Evolutionary conservation across 2,113 vertebrate genomes (phyloP).

Genomic region (Variabilichromis moorii): DNA sequence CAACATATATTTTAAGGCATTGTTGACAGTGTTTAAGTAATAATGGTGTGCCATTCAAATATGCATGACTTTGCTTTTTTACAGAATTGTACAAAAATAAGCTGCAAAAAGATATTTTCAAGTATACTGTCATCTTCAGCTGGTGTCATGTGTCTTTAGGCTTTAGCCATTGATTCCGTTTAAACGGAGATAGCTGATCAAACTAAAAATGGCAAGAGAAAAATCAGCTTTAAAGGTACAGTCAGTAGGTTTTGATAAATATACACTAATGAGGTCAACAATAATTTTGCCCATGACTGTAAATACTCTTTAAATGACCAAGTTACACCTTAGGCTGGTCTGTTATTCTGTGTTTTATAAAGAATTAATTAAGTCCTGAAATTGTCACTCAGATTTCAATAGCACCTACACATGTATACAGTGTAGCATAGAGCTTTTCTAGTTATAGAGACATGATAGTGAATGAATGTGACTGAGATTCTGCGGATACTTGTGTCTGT

Average conservation of each 20-base stretch:
- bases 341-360: not conserved
- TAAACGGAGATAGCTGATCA: not conserved
- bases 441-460: not conserved
- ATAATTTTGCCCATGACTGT: not conserved
- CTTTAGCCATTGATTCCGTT: rapidly evolving
- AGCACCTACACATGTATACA: not conserved
- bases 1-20: not conserved
- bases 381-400: not conserved
- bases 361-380: not conserved
- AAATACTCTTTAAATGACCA: not conserved
- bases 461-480: not conserved
- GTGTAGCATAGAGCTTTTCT: not conserved
- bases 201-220: not conserved
- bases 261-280: not conserved
- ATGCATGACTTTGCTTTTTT: not conserved
- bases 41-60: not conserved
- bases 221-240: not conserved
- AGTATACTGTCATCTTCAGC: not conserved
- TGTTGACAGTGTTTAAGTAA: not conserved
- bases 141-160: not conserved
- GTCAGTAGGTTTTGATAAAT: not conserved
- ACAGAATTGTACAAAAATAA: not conserved
- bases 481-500: not conserved
- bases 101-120: not conserved
- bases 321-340: not conserved